Conservation (phyloP, 2,113 vertebrate species). For the Gymnogyps californianus region DNA sequence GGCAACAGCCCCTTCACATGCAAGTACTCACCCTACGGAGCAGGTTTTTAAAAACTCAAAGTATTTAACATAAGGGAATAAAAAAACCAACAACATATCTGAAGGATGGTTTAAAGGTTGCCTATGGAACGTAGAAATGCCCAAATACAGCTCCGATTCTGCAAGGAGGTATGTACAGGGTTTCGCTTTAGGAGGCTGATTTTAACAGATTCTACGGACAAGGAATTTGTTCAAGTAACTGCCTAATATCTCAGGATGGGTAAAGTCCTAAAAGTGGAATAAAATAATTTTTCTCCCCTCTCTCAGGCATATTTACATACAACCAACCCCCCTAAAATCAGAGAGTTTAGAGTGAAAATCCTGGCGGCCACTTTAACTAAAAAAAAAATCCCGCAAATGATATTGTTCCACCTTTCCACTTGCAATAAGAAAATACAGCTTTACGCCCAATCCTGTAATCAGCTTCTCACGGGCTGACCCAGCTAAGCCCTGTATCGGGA, state of each 20-base stretch:
- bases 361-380: background rate
- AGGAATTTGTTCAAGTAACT: background rate
- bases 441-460: background rate
- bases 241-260: background rate
- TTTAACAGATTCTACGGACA: background rate
- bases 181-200: background rate
- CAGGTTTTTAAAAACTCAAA: background rate
- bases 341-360: background rate
- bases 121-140: rapidly evolving
- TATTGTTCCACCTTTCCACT: background rate
- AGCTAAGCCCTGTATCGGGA: background rate
- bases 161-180: rapidly evolving
- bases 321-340: background rate
- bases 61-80: background rate
- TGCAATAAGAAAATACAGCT: background rate
- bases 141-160: background rate
- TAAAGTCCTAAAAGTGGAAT: background rate
- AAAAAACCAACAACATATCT: rapidly evolving
- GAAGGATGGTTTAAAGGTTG: background rate
- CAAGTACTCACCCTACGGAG: background rate
- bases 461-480: slow-evolving; percentile 12
- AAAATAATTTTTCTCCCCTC: background rate
- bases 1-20: background rate
- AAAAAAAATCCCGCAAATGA: background rate
- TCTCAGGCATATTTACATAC: background rate